These are phyloP conservation scores for Papilio machaon DNA, from an alignment of 1,140 invertebrate species.

Conservation along the genomic window DNA sequence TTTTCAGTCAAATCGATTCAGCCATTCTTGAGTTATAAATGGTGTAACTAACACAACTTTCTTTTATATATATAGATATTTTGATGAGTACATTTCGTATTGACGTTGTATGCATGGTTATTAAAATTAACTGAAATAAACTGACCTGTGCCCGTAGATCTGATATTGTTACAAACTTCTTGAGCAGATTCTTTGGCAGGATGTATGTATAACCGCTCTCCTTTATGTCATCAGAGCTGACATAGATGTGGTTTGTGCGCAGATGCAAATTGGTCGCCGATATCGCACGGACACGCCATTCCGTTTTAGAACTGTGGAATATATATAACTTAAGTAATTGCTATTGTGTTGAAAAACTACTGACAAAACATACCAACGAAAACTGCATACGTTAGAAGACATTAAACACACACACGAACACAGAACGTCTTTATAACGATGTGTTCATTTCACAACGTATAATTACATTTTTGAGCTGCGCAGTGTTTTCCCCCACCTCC, in stretches of 20 bases:
- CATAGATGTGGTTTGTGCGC: slow-evolving; percentile 99
- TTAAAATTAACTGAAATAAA: slow-evolving; percentile 50
- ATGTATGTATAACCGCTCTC: slow-evolving; percentile 99
- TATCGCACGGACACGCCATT: slow-evolving; percentile 99
- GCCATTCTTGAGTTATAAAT: no score
- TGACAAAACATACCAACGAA: no score
- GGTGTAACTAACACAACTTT: no score
- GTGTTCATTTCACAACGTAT: no score
- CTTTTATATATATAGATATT: no score
- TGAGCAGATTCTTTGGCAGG: slow-evolving; percentile 98
- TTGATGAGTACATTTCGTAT: no score
- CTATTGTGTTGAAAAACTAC: neutral
- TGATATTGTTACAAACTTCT: slow-evolving; percentile 99
- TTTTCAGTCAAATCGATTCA: no score
- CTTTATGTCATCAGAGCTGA: slow-evolving; percentile 99
- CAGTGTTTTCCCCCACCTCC: no score
- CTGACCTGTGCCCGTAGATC: slow-evolving; percentile 97
- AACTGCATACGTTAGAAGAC: neutral
- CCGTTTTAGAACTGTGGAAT: slow-evolving; percentile 93
- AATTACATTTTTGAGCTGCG: no score
- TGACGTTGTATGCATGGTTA: no score
- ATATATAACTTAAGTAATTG: slow-evolving; percentile 31
- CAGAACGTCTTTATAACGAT: no score
- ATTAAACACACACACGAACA: no score
- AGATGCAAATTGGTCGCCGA: slow-evolving; percentile 99